phyloP scores from a whole-genome alignment of 2,113 vertebrate genomes.

The Phalacrocorax carbo region DNA sequence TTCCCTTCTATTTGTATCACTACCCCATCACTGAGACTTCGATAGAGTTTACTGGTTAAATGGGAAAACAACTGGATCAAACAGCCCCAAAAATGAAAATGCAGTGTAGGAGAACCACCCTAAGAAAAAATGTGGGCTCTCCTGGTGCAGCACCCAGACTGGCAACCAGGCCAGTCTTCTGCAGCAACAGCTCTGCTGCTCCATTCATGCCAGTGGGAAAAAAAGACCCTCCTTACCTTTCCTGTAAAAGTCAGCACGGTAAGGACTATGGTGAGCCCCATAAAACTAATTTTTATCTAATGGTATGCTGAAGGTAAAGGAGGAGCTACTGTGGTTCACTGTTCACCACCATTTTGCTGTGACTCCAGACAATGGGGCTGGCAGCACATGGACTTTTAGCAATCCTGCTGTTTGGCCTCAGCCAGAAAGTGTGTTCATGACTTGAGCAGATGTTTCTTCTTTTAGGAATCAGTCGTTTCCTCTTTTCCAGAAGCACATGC shows the following conservation, averaged over 20 bases:
- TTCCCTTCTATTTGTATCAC: not conserved
- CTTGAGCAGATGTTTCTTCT: constrained; percentile 76
- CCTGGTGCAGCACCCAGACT: not conserved
- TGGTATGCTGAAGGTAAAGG: not conserved
- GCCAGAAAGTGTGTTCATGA: constrained; percentile 58
- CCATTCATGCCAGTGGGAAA: fast-evolving
- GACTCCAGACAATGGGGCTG: not conserved
- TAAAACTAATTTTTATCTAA: not conserved
- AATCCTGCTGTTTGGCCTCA: not conserved
- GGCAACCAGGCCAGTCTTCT: not conserved
- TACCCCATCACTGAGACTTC: not conserved
- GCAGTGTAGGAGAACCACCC: not conserved
- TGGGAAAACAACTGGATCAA: not conserved
- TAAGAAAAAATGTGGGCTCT: not conserved
- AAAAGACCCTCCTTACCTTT: not conserved
- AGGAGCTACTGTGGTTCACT: not conserved
- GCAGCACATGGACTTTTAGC: not conserved
- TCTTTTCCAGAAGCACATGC: constrained; percentile 74
- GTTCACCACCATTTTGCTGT: not conserved
- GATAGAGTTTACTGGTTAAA: not conserved
- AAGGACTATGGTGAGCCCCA: not conserved
- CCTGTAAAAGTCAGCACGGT: not conserved
- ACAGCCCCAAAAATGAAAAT: not conserved
- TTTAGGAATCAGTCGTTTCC: constrained; percentile 72
- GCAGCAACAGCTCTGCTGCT: not conserved